A percentile compares a stretch with the other conserved stretches of the same genome.
Evolutionary conservation across 1,140 invertebrate species (phyloP).

Genomic region (Atta texana): DNA sequence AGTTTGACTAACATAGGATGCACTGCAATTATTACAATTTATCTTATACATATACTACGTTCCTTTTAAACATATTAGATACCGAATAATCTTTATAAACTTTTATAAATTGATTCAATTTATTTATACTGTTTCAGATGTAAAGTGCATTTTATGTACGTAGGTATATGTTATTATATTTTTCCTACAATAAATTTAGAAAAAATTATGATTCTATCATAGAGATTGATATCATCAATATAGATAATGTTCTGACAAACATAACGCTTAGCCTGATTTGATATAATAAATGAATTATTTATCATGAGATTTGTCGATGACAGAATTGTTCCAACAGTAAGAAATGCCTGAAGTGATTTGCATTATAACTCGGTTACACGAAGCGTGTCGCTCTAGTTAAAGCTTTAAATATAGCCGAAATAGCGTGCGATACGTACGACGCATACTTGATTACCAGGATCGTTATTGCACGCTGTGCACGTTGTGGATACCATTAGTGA

Average conservation of each 20-base stretch:
- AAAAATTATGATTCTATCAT: background rate
- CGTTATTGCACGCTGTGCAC: conserved; percentile 49
- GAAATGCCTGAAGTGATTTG: conserved; percentile 16
- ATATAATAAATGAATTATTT: conserved; percentile 31
- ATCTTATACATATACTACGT: too few species aligned
- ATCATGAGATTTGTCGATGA: background rate
- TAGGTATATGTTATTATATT: background rate
- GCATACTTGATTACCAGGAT: conserved; percentile 45
- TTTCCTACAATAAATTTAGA: background rate
- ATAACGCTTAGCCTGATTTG: background rate
- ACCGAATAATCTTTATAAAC: too few species aligned
- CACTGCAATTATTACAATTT: too few species aligned
- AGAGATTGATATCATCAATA: background rate
- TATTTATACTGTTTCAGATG: too few species aligned
- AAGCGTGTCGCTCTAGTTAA: conserved; percentile 42
- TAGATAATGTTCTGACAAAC: background rate
- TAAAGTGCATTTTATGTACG: too few species aligned
- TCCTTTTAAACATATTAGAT: too few species aligned
- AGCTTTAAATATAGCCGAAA: conserved; percentile 52
- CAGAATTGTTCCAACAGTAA: conserved; percentile 18
- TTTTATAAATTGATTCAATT: too few species aligned
- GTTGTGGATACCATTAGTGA: conserved; percentile 45
- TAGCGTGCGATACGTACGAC: conserved; percentile 52
- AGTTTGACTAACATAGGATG: too few species aligned
- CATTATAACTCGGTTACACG: conserved; percentile 31